Percentiles rank a stretch among this genome's conserved stretches.
Conservation (phyloP, 2,113 vertebrate species). For the Sinosuthora webbiana region DNA sequence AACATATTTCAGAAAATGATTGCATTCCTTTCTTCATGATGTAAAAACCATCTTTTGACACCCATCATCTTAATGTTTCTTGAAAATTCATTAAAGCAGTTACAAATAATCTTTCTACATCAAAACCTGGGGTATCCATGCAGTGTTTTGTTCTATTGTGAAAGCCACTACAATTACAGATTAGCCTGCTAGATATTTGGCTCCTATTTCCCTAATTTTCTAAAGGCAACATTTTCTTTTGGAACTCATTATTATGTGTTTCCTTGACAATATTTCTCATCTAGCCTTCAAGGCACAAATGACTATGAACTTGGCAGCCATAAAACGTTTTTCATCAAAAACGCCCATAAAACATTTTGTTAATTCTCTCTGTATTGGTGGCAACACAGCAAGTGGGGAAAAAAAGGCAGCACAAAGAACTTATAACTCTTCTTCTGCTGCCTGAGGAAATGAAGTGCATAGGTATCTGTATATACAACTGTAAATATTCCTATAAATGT, state of each 20-base stretch:
- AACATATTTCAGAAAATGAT: background rate
- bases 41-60: background rate
- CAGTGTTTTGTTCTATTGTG: slow-evolving; percentile 24
- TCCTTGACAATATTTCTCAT: slow-evolving; percentile 39
- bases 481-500: background rate
- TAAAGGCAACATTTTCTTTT: slow-evolving; percentile 43
- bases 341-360: background rate
- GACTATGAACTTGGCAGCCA: slow-evolving; percentile 2
- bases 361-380: slow-evolving; percentile 7
- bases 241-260: slow-evolving; percentile 32
- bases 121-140: background rate
- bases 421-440: background rate
- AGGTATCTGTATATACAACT: background rate
- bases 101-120: slow-evolving; percentile 13
- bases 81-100: slow-evolving; percentile 35
- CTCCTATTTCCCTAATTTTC: background rate
- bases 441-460: background rate
- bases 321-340: slow-evolving; percentile 2
- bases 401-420: background rate
- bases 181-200: slow-evolving; percentile 13
- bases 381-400: background rate
- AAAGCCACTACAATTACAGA: slow-evolving; percentile 17
- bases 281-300: background rate
- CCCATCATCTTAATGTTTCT: background rate
- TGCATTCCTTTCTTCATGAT: background rate